These are phyloP conservation scores for Onychostruthus taczanowskii DNA, from an alignment of 2,113 vertebrate species.

Conservation along the genomic window DNA sequence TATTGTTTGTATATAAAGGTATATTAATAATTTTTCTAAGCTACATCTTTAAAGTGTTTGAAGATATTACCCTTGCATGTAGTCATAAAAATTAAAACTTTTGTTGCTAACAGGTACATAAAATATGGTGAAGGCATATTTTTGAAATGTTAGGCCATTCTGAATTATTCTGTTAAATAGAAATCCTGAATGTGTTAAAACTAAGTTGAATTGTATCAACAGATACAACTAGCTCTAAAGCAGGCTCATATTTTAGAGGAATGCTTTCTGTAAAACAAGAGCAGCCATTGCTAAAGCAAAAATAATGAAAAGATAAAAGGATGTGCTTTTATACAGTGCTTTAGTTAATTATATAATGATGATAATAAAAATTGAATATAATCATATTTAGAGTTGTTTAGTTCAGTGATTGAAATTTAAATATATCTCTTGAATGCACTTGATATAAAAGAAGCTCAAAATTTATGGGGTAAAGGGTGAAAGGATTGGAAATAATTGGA, in stretches of 20 bases:
- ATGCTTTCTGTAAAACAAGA: neutral
- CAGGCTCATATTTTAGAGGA: neutral
- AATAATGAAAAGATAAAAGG: neutral
- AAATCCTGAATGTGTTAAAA: neutral
- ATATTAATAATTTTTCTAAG: neutral
- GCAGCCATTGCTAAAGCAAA: neutral
- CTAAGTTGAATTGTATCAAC: neutral
- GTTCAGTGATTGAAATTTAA: neutral
- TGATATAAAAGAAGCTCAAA: neutral
- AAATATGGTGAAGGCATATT: neutral
- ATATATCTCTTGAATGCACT: neutral
- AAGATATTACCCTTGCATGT: neutral
- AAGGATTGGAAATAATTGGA: neutral
- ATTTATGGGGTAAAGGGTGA: neutral
- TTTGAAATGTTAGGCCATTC: neutral
- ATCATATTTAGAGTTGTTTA: slow-evolving; percentile 2
- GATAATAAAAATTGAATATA: neutral
- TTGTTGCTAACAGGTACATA: neutral
- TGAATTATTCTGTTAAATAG: neutral
- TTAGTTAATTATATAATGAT: neutral
- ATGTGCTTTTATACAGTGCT: neutral
- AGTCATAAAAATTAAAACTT: neutral
- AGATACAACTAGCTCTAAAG: neutral
- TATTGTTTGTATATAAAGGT: neutral
- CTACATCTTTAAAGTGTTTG: neutral